Evolutionary conservation across 2,888 invertebrate genomes (phyloP).

Genomic region (Tetrapedia diversipes): DNA sequence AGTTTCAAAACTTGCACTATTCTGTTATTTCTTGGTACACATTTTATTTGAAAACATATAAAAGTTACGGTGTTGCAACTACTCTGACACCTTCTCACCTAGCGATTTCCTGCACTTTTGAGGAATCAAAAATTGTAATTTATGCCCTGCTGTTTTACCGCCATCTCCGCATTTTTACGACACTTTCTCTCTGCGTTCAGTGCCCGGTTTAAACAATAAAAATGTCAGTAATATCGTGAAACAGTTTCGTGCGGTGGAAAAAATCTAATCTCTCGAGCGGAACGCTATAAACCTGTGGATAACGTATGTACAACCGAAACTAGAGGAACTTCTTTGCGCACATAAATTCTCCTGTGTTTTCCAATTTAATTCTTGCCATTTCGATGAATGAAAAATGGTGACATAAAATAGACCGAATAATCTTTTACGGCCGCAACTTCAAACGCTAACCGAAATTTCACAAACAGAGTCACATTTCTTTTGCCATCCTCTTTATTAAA

Average conservation of each 20-base stretch:
- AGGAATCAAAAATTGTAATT: constrained; percentile 9
- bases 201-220: background rate
- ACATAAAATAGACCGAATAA: too few relatives aligned
- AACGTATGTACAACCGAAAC: background rate
- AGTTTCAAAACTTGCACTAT: too few relatives aligned
- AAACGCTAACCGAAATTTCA: too few relatives aligned
- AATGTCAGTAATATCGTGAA: background rate
- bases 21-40: background rate
- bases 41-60: background rate
- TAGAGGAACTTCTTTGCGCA: too few relatives aligned
- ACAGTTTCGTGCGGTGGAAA: background rate
- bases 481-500: too few relatives aligned
- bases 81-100: background rate
- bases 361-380: too few relatives aligned
- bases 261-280: background rate
- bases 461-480: too few relatives aligned
- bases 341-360: too few relatives aligned
- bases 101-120: background rate
- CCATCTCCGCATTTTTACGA: background rate
- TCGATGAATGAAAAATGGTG: too few relatives aligned
- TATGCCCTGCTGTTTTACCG: background rate
- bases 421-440: too few relatives aligned
- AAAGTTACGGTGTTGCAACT: background rate
- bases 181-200: background rate
- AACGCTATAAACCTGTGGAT: background rate